These are phyloP conservation scores for Egretta garzetta DNA, from an alignment of 2,113 vertebrate genomes.

Conservation along the genomic window DNA sequence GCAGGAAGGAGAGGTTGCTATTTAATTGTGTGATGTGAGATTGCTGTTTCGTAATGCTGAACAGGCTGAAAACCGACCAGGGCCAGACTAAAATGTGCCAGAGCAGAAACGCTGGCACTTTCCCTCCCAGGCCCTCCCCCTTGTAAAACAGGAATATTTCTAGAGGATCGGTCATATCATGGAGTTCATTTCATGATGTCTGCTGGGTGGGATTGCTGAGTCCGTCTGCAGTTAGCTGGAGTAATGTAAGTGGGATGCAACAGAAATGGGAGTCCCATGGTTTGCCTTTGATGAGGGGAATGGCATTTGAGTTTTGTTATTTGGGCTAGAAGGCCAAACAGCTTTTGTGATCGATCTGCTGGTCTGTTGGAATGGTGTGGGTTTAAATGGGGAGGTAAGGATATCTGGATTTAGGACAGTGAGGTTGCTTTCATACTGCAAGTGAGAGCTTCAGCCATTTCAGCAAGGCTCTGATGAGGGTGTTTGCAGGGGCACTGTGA, in stretches of 20 bases:
- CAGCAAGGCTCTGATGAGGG: neutral
- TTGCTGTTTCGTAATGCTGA: neutral
- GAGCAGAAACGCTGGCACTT: neutral
- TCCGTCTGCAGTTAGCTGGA: neutral
- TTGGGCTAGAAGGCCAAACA: neutral
- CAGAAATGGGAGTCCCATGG: neutral
- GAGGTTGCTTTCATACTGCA: neutral
- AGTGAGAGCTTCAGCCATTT: neutral
- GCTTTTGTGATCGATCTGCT: neutral
- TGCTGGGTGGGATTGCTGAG: neutral
- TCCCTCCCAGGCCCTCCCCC: neutral
- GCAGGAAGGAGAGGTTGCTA: neutral
- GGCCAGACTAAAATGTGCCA: neutral
- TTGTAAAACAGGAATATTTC: neutral
- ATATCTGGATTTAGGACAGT: neutral
- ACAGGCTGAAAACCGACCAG: neutral
- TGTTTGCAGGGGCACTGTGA: neutral
- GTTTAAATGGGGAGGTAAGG: neutral
- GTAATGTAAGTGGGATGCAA: neutral
- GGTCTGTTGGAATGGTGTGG: neutral
- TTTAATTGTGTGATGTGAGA: neutral
- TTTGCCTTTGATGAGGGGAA: neutral
- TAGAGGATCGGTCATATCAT: neutral
- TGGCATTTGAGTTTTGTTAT: neutral
- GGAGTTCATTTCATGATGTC: neutral